Base-by-base conservation (phyloP, 1,140 invertebrate genomes). In the Hycleus phaleratus region DNA sequence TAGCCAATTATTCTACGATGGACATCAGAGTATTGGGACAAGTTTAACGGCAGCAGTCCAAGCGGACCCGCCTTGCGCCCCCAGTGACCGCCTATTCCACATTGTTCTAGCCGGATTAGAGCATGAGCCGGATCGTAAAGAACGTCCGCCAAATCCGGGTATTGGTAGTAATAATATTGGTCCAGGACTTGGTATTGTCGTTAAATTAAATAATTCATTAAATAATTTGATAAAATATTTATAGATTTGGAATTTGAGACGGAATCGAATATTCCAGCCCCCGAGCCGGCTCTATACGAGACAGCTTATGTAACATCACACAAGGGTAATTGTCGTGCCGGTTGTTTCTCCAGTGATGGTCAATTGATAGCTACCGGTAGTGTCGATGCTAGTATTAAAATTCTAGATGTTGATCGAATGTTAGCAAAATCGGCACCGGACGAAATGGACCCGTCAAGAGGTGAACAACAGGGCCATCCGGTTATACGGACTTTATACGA, bases 241-340 rank as follows among this genome's bases (percentile, higher is more conserved):
- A 73, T 72, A 87, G 96, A 84, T 79, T 83, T 99, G 46, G 96
- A 98, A 76, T 98, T 89, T 77, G 95, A 98, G 74, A 95, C 95
- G 43, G 95, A 99, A 75, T 85, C 90, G 0, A 84, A 84, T 3
- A 85, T 88, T 0, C 80, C 92, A 39, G 95, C 95, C 0, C 93
- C 95, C 0, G 94, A 96, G 71, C 93, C 93, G 25, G 92, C 93
- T 0, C 82, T 91, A 9, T 99, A 98, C 74, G 96, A 99, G 78
- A 99, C 97, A 0, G 95, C 95, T 2, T 99, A 99, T 74, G 94
- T 99, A 1, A 99, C 97, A 4, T 95, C 95, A 3, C 97, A 99
- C 72, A 99, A 99, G 78, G 95, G 90, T 57, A 87, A 94, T 56
- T 98, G 96, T 68, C 78, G 95, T 54, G 88, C 94, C 1, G 95